Percentiles rank a stretch among this genome's conserved stretches.
Conservation (phyloP, 2,797 vertebrate species). For the Ibycter americanus region DNA sequence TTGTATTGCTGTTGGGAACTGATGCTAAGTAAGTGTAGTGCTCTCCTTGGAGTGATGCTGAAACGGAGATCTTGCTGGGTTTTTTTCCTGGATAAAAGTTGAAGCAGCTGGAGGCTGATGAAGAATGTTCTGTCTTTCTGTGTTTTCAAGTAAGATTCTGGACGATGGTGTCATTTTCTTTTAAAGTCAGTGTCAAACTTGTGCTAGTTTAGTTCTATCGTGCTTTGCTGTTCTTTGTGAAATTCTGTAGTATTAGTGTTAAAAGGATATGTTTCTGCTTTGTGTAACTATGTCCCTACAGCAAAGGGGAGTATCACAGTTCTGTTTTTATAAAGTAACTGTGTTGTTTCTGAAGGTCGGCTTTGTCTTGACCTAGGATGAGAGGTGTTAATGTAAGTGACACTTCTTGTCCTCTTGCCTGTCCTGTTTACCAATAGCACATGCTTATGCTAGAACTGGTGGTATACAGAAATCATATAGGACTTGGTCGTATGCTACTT, state of each 20-base stretch:
- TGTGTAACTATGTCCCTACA: neutral
- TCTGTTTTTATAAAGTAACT: neutral
- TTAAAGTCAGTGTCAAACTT: neutral
- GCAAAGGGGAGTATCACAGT: neutral
- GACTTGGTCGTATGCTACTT: neutral
- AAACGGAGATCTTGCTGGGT: neutral
- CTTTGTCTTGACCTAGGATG: neutral
- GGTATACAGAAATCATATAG: neutral
- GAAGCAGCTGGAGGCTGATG: neutral
- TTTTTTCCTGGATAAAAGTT: neutral
- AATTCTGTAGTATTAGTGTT: neutral
- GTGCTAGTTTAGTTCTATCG: neutral
- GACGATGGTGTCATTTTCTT: neutral
- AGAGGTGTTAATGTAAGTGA: neutral
- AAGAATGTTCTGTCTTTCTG: neutral
- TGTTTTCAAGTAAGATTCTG: slow-evolving; percentile 27
- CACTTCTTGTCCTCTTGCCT: neutral
- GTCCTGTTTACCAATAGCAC: neutral
- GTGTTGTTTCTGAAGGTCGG: neutral
- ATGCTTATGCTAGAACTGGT: neutral
- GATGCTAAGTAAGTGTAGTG: slow-evolving; percentile 14
- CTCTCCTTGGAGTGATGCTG: slow-evolving; percentile 18
- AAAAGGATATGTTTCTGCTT: neutral
- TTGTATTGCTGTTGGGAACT: slow-evolving; percentile 8
- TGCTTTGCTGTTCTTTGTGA: neutral